phyloP scores from a whole-genome alignment of 2,888 invertebrate genomes.

The Colostygia pectinataria region DNA sequence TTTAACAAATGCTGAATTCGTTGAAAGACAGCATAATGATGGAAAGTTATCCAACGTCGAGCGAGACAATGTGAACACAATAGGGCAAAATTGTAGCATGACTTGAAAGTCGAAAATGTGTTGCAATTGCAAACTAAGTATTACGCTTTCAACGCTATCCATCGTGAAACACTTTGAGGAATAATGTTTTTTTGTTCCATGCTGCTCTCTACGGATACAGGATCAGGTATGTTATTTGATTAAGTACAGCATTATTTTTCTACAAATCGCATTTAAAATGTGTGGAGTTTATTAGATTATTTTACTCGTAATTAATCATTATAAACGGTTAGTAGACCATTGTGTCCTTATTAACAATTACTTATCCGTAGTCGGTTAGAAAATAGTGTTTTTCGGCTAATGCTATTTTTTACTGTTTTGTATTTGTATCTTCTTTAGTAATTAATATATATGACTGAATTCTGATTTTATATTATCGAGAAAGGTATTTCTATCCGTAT shows the following conservation, averaged over 20 bases:
- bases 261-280: slow-evolving; percentile 7
- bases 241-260: neutral
- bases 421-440: slow-evolving; percentile 27
- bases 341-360: slow-evolving; percentile 11
- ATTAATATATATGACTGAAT: slow-evolving; percentile 15
- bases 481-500: slow-evolving; percentile 17
- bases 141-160: slow-evolving; percentile 29
- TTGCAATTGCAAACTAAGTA: slow-evolving; percentile 27
- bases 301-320: slow-evolving; percentile 11
- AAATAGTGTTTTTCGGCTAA: slow-evolving; percentile 34
- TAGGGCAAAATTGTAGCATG: slow-evolving; percentile 59
- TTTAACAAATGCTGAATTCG: slow-evolving; percentile 46
- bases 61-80: slow-evolving; percentile 57
- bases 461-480: slow-evolving; percentile 13
- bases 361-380: slow-evolving; percentile 33
- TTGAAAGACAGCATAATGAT: slow-evolving; percentile 58
- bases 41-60: slow-evolving; percentile 58
- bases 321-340: slow-evolving; percentile 14
- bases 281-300: slow-evolving; percentile 12
- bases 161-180: slow-evolving; percentile 28
- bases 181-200: slow-evolving; percentile 60
- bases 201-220: slow-evolving; percentile 49
- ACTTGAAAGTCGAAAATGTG: slow-evolving; percentile 51
- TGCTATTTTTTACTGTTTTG: slow-evolving; percentile 27
- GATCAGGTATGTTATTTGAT: slow-evolving; percentile 70